These are phyloP conservation scores for Nomada fabriciana DNA, from an alignment of 2,888 invertebrate genomes.

Conservation along the genomic window DNA sequence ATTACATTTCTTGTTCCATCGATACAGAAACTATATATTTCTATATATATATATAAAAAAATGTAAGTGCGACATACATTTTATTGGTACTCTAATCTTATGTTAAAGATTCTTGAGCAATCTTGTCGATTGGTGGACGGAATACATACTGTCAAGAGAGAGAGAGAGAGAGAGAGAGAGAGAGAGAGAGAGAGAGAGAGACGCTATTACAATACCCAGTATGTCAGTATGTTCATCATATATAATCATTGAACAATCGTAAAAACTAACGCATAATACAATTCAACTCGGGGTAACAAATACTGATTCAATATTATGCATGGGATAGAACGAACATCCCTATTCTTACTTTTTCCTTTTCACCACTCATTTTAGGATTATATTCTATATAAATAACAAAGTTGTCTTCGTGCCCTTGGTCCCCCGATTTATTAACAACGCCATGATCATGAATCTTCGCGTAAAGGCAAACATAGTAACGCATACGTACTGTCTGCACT, in stretches of 20 bases:
- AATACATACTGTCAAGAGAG: conserved; percentile 47
- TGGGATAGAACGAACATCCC: conserved; percentile 12
- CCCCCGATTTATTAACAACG: neutral
- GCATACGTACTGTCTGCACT: neutral
- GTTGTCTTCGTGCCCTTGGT: conserved; percentile 8
- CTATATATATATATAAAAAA: conserved; percentile 4
- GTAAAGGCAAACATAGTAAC: conserved; percentile 13
- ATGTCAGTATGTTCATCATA: conserved; percentile 56
- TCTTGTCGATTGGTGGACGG: conserved; percentile 59
- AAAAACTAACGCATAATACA: conserved; percentile 54
- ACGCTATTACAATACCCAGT: conserved; percentile 43
- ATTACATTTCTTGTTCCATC: conserved; percentile 16
- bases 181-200: conserved; percentile 23
- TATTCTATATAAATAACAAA: conserved; percentile 2
- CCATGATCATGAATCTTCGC: conserved; percentile 26
- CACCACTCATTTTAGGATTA: neutral
- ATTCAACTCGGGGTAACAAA: conserved; percentile 48
- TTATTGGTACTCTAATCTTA: conserved; percentile 58
- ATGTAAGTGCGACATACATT: conserved; percentile 34
- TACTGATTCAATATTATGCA: conserved; percentile 44
- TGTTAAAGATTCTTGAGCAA: conserved; percentile 64
- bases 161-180: conserved; percentile 4
- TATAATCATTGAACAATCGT: conserved; percentile 35
- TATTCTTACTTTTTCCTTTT: neutral
- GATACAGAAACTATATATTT: conserved; percentile 11